Evolutionary conservation across 2,888 invertebrate species (phyloP).

Genomic region (Parnassius mnemosyne): DNA sequence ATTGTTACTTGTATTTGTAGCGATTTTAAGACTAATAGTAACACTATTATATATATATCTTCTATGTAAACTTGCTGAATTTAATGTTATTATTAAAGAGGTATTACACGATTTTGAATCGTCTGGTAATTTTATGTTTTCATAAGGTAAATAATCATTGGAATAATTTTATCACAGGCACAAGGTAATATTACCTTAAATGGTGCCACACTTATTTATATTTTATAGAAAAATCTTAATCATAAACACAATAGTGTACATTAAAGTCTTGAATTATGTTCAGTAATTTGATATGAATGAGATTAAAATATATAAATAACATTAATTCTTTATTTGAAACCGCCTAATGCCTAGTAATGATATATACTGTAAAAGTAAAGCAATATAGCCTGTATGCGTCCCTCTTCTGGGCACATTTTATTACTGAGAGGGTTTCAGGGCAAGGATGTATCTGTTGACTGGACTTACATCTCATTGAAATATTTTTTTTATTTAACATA

Average conservation of each 20-base stretch:
- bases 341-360: too few relatives aligned
- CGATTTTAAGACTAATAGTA: conserved; percentile 52
- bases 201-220: conserved; percentile 71
- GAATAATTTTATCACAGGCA: conserved; percentile 52
- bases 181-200: conserved; percentile 51
- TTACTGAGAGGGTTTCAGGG: too few relatives aligned
- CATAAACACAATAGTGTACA: conserved; percentile 62
- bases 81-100: conserved; percentile 45
- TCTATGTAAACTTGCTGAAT: conserved; percentile 53
- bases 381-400: too few relatives aligned
- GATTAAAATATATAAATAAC: conserved; percentile 66
- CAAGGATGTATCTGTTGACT: too few relatives aligned
- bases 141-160: conserved; percentile 52
- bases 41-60: conserved; percentile 41
- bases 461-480: too few relatives aligned
- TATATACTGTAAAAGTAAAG: too few relatives aligned
- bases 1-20: conserved; percentile 49
- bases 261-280: conserved; percentile 73
- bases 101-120: conserved; percentile 66
- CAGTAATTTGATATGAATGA: conserved; percentile 77
- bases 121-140: conserved; percentile 44
- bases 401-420: too few relatives aligned
- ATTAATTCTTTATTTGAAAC: conserved; percentile 30
- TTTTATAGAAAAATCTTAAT: conserved; percentile 63
- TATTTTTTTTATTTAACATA: too few relatives aligned